A percentile compares a stretch with the other conserved stretches of the same genome.
phyloP scores from a whole-genome alignment of 2,888 invertebrate species.

The Aporophyla lueneburgensis region DNA sequence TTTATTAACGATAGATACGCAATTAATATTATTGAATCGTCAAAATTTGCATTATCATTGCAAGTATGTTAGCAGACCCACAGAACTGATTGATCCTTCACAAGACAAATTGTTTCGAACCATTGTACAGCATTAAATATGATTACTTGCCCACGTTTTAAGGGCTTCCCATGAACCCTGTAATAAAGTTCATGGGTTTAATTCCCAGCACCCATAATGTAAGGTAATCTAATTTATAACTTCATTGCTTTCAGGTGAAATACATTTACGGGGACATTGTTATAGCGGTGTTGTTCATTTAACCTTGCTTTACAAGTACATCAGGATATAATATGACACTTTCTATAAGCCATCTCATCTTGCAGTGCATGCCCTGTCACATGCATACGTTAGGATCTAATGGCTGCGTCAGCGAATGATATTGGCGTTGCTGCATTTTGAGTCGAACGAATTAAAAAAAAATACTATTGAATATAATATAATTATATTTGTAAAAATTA shows the following conservation, averaged over 20 bases:
- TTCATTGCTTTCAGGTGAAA: constrained; percentile 58
- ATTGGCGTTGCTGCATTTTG: too few relatives aligned
- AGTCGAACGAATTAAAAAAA: too few relatives aligned
- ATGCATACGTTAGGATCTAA: too few relatives aligned
- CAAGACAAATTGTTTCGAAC: constrained; percentile 38
- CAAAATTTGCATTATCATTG: too few relatives aligned
- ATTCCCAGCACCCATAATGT: constrained; percentile 60
- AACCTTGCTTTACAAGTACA: background rate
- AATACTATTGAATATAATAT: background rate
- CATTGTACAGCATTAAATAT: constrained; percentile 50
- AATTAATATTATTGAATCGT: too few relatives aligned
- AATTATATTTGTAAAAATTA: too few relatives aligned
- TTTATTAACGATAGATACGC: too few relatives aligned
- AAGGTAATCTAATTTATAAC: constrained; percentile 60
- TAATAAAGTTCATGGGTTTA: constrained; percentile 64
- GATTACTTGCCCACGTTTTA: constrained; percentile 54
- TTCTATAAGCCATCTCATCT: too few relatives aligned
- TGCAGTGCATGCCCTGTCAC: too few relatives aligned
- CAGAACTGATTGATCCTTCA: constrained; percentile 37
- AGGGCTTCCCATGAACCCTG: constrained; percentile 52
- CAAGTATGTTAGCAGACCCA: too few relatives aligned
- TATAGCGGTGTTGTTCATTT: constrained; percentile 39
- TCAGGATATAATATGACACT: background rate
- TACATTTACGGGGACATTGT: constrained; percentile 40
- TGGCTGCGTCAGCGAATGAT: too few relatives aligned